Base-by-base conservation (phyloP, 2,797 vertebrate species). In the Enteromius paludinosus region DNA sequence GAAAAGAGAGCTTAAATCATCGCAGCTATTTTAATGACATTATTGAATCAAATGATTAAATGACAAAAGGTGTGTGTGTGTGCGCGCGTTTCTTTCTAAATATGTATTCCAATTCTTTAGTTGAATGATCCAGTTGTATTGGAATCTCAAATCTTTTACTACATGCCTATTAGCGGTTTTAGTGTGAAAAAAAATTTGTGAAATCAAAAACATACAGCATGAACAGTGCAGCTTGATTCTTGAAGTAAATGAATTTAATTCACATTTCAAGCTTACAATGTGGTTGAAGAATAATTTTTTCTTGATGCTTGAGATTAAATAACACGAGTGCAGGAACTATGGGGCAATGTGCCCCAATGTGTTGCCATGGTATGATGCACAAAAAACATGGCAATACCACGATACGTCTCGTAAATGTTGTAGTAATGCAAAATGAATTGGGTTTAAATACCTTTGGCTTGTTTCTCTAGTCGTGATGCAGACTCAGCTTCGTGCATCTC, bases 401-500 rank as follows among this genome's bases (percentile, higher is more conserved):
- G 35, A 18, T 3, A 18, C 14, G 38, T 45, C 20, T n/a, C 18
- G 0, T 5, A 23, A 15, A 30, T 33, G 61, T 23, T 12, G 4
- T 65, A 72, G 52, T n/a, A 38, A 73, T 81, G 23, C 30, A 65
- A 81, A 9, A 56, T 2, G 45, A 18, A 59, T 18, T 47, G 54
- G 25, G 64, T 64, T 17, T 41, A 4, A 25, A 66, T 62, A 95
- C 94, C 94, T 85, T 93, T 92, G 1, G 90, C 93, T 88, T 92
- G 89, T 87, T 91, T 94, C 85, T 86, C 91, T 88, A 93, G 93
- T 84, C 95, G 93, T 86, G 93, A 94, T 87, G 94, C 94, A 41
- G 95, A 92, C 62, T 98, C 96, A 4, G 89, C 90, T 80, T 96
- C 96, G 43, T 97, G 97, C 80, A 94, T 94, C 87, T 97, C 96